These are phyloP conservation scores for Turnix velox DNA, from an alignment of 2,113 vertebrate species.

Conservation along the genomic window DNA sequence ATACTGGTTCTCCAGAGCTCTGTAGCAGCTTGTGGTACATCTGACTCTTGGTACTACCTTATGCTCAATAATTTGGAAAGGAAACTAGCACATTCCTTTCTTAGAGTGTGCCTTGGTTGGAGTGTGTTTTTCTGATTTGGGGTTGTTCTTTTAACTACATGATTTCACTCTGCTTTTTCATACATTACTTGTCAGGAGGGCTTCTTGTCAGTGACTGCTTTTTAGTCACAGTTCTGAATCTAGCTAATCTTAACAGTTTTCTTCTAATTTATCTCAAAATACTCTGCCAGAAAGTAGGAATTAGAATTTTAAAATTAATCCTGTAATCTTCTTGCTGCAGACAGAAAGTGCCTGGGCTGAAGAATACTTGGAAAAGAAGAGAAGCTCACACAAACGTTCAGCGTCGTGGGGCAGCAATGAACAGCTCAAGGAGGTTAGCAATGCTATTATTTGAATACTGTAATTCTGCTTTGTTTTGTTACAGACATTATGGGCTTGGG, in stretches of 20 bases:
- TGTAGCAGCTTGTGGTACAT: background rate
- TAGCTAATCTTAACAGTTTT: background rate
- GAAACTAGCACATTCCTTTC: background rate
- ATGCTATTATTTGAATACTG: background rate
- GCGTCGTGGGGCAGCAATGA: constrained; percentile 97
- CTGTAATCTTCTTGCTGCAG: constrained; percentile 62
- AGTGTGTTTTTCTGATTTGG: background rate
- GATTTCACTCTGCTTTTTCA: background rate
- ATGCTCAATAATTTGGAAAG: background rate
- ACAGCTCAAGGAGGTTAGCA: constrained; percentile 95
- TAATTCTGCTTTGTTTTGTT: background rate
- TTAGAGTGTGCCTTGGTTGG: background rate
- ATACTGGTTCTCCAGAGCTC: background rate
- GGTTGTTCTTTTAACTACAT: background rate
- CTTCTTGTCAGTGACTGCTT: background rate
- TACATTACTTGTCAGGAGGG: background rate
- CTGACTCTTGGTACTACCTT: background rate
- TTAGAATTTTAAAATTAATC: background rate
- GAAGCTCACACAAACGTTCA: constrained; percentile 91
- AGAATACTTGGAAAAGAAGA: constrained; percentile 90
- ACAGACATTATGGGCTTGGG: background rate
- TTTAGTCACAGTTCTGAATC: background rate
- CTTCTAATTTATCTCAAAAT: background rate
- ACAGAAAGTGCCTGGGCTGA: constrained; percentile 97
- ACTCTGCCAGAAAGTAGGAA: background rate